Evolutionary conservation across 2,888 invertebrate genomes (phyloP).

Genomic region (Arge pagana): DNA sequence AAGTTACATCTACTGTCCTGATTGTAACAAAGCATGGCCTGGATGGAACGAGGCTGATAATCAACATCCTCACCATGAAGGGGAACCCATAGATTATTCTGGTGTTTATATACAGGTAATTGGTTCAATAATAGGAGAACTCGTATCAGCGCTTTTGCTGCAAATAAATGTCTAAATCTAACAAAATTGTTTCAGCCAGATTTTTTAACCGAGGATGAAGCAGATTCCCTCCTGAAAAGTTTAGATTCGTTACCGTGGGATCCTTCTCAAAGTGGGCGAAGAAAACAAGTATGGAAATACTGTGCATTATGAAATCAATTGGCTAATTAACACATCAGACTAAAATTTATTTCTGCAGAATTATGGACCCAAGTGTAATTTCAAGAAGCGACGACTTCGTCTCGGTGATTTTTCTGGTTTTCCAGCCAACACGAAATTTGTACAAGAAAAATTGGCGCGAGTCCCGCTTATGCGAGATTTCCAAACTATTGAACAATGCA

Average conservation of each 20-base stretch:
- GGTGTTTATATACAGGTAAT: slow-evolving; percentile 68
- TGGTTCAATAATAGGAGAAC: too few species aligned
- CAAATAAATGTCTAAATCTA: too few species aligned
- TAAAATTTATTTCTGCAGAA: slow-evolving; percentile 63
- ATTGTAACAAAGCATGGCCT: slow-evolving; percentile 75
- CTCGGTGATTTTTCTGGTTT: slow-evolving; percentile 84
- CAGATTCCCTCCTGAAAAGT: slow-evolving; percentile 65
- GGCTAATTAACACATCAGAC: background rate
- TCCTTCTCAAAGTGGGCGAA: slow-evolving; percentile 90
- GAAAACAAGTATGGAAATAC: slow-evolving; percentile 73
- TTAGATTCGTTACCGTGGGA: slow-evolving; percentile 87
- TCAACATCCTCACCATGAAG: slow-evolving; percentile 71
- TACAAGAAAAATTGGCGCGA: slow-evolving; percentile 75
- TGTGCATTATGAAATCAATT: slow-evolving; percentile 3
- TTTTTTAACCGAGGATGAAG: slow-evolving; percentile 77
- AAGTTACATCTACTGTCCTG: slow-evolving; percentile 76
- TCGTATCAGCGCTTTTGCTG: too few species aligned
- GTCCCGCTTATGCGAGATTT: slow-evolving; percentile 70
- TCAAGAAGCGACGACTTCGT: slow-evolving; percentile 87
- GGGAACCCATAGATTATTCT: slow-evolving; percentile 65
- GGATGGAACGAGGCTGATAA: slow-evolving; percentile 71
- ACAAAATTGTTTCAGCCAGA: slow-evolving; percentile 62
- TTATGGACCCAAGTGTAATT: slow-evolving; percentile 98
- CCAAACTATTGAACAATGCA: slow-evolving; percentile 91
- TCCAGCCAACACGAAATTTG: slow-evolving; percentile 76